A percentile compares a stretch with the other conserved stretches of the same genome.
These are phyloP conservation scores for Chloromyia formosa DNA, from an alignment of 2,888 invertebrate genomes.

Conservation along the genomic window DNA sequence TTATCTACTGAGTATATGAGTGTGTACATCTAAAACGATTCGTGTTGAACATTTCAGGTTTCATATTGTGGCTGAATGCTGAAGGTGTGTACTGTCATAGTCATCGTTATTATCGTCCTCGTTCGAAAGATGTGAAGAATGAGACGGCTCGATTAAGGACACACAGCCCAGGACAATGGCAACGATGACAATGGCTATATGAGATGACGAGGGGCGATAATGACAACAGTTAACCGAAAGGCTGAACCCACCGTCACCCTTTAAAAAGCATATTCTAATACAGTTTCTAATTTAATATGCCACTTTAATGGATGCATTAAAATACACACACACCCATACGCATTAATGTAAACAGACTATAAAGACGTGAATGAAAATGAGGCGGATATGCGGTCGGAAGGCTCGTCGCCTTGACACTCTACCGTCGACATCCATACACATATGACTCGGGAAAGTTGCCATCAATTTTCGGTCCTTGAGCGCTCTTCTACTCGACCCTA, in stretches of 20 bases:
- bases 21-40: too few relatives aligned
- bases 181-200: not conserved
- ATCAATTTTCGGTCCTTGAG: not conserved
- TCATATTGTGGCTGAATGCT: too few relatives aligned
- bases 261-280: constrained; percentile 49
- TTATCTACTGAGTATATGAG: too few relatives aligned
- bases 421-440: not conserved
- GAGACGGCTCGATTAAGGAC: too few relatives aligned
- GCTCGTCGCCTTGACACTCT: not conserved
- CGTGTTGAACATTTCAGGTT: too few relatives aligned
- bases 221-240: constrained; percentile 41
- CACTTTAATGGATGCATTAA: constrained; percentile 50
- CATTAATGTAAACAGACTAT: constrained; percentile 49
- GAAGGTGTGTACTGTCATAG: too few relatives aligned
- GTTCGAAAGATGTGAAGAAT: too few relatives aligned
- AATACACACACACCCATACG: constrained; percentile 35
- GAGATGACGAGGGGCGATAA: constrained; percentile 30
- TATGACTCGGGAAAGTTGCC: not conserved
- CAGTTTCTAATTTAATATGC: constrained; percentile 50
- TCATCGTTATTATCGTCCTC: too few relatives aligned
- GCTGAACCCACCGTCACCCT: constrained; percentile 10
- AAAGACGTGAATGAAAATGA: constrained; percentile 46
- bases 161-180: too few relatives aligned
- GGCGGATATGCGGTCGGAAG: constrained; percentile 37
- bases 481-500: not conserved